Evolutionary conservation across 2,888 invertebrate genomes (phyloP), one percentile per base, ranked within the genome.

Genomic region (Rutpela maculata): DNA sequence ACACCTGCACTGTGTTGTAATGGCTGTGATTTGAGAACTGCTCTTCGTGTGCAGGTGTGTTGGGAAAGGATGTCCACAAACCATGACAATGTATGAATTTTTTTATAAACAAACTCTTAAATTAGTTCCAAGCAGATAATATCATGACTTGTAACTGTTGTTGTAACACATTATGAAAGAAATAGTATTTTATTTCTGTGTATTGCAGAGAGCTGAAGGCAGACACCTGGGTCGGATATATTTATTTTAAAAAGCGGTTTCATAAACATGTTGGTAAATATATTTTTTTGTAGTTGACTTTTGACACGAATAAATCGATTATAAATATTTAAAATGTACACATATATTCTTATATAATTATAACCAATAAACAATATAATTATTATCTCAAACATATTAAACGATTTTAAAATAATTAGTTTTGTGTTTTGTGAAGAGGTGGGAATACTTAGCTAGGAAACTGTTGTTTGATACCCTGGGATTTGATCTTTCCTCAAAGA

Each of bases 51-150:
- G 83, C 84, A 84, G 84, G 84, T 84, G 83, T 83, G 74, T 73
- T 77, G 60, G 80, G 81, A 81, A 82, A 85, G 85, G 85, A 84
- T 86, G 86, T 85, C 85, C 82, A 85, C 75, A 77, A 75, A 79
- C 75, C 79, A 77, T 79, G 79, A 79, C 79, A 79, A 75, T 79
- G 65, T 77, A 77, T 75, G 76, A 50, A 76, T 76, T 76, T 78
- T 78, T 74, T 74, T 71, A 43, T 71, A 66, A 62, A 67, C 56
- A 73, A 62, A n/a, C 38, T 65, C 59, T 69, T 69, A 35, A 69
- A 59, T 69, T 69, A 57, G 57, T 69, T 69, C 35, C n/a, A 62
- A 68, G 68, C 35, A 68, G 74, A 77, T 75, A 71, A 18, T 75
- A 77, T 74, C 77, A 22, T 63, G 55, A 35, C 35, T 35, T 10